Evolutionary conservation across 2,888 invertebrate species (phyloP).

Genomic region (Pollenia labialis): DNA sequence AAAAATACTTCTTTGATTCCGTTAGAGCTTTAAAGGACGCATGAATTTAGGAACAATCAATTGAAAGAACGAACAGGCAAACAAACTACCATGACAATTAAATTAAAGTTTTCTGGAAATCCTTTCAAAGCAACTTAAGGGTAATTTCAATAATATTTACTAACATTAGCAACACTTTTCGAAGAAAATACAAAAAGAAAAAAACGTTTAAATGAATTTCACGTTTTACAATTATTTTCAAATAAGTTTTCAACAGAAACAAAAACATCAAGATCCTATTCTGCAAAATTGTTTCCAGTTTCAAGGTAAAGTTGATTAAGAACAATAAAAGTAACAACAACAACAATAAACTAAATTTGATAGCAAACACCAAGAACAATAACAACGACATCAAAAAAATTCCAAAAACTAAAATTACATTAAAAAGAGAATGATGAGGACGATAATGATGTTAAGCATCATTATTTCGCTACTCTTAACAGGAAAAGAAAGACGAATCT

Average conservation of each 20-base stretch:
- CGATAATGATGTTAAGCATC: slow-evolving; percentile 57
- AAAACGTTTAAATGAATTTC: slow-evolving; percentile 56
- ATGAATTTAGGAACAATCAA: slow-evolving; percentile 5
- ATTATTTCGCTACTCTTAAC: slow-evolving; percentile 38
- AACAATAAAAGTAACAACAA: slow-evolving; percentile 16
- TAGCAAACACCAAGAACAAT: slow-evolving; percentile 6
- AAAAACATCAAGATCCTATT: slow-evolving; percentile 1
- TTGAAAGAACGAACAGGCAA: background rate
- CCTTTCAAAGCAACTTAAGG: slow-evolving; percentile 37
- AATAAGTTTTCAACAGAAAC: slow-evolving; percentile 23
- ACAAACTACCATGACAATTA: slow-evolving; percentile 53
- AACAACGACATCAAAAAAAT: slow-evolving; percentile 7
- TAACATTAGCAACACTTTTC: slow-evolving; percentile 12
- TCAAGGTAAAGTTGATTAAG: slow-evolving; percentile 70
- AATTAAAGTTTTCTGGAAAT: slow-evolving; percentile 52
- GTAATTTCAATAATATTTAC: slow-evolving; percentile 58
- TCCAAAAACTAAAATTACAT: slow-evolving; percentile 58
- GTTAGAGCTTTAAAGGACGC: background rate
- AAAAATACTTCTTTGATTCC: background rate
- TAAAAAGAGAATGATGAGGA: slow-evolving; percentile 37
- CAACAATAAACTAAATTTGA: slow-evolving; percentile 42
- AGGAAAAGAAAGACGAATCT: slow-evolving; percentile 24
- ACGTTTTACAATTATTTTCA: slow-evolving; percentile 65
- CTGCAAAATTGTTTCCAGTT: slow-evolving; percentile 45
- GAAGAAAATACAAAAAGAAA: background rate